Evolutionary conservation across 2,113 vertebrate species (phyloP).

Genomic region (Nannospalax galili): DNA sequence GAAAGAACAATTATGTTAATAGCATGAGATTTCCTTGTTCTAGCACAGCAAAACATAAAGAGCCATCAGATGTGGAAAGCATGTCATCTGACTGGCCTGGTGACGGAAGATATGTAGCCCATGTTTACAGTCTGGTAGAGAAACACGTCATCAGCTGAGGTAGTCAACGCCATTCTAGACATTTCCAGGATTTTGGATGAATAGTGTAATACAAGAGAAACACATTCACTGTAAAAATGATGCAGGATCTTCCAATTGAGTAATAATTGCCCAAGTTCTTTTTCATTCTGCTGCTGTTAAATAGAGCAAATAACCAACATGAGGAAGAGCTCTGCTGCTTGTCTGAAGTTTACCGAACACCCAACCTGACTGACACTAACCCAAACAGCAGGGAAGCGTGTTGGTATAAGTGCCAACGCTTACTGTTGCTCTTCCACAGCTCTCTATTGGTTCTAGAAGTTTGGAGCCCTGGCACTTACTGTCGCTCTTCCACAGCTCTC

Average conservation of each 20-base stretch:
- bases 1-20: conserved; percentile 71
- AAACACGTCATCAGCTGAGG: neutral
- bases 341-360: neutral
- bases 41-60: conserved; percentile 44
- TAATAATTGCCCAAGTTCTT: neutral
- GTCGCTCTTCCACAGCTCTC: neutral
- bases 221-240: neutral
- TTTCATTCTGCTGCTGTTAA: neutral
- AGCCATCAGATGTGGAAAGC: neutral
- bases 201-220: neutral
- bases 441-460: neutral
- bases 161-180: neutral
- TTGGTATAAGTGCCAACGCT: neutral
- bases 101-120: neutral
- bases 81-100: neutral
- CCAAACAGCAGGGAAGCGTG: neutral
- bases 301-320: neutral
- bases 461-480: neutral
- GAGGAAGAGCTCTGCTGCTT: neutral
- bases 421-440: neutral
- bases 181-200: neutral
- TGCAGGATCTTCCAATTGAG: neutral
- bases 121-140: neutral
- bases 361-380: neutral
- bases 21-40: conserved; percentile 28